These are phyloP conservation scores for Tribolium freemani DNA, from an alignment of 2,888 invertebrate genomes.

Conservation along the genomic window DNA sequence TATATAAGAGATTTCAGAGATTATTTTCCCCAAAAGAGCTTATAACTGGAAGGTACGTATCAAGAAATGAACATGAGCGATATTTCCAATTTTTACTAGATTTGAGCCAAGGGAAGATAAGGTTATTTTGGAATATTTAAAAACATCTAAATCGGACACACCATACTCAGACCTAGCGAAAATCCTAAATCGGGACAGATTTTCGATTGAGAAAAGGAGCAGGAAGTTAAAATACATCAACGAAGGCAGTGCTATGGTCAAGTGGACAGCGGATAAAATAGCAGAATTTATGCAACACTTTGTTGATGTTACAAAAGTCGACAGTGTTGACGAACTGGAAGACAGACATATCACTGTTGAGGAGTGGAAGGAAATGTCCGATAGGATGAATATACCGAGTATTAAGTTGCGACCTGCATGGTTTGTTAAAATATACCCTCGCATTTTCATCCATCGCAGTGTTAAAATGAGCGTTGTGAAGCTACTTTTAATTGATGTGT, in stretches of 20 bases:
- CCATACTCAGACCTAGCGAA: constrained; percentile 46
- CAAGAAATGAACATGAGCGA: neutral
- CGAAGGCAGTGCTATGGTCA: neutral
- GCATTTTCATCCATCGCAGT: constrained; percentile 45
- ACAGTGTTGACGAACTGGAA: constrained; percentile 47
- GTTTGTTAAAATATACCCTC: constrained; percentile 48
- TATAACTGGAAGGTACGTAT: constrained; percentile 50
- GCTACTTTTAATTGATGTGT: constrained; percentile 46
- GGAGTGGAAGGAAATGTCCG: constrained; percentile 50
- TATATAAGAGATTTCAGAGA: constrained; percentile 50
- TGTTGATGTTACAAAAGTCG: constrained; percentile 43
- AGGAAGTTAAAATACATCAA: neutral
- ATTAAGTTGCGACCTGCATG: constrained; percentile 48
- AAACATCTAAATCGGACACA: constrained; percentile 1
- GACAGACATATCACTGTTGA: constrained; percentile 35
- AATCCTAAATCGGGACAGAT: constrained; percentile 45
- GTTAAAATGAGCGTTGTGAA: constrained; percentile 35
- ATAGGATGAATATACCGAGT: constrained; percentile 46
- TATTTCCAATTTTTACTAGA: constrained; percentile 42
- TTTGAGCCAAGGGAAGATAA: constrained; percentile 52
- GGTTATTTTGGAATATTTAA: constrained; percentile 45
- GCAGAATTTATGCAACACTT: constrained; percentile 46
- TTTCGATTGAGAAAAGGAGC: constrained; percentile 42
- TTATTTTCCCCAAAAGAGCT: constrained; percentile 26
- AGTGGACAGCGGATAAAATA: constrained; percentile 44